Percentiles rank a stretch among this genome's conserved stretches.
phyloP scores from a whole-genome alignment of 1,140 invertebrate genomes.

The Ectropis grisescens region DNA sequence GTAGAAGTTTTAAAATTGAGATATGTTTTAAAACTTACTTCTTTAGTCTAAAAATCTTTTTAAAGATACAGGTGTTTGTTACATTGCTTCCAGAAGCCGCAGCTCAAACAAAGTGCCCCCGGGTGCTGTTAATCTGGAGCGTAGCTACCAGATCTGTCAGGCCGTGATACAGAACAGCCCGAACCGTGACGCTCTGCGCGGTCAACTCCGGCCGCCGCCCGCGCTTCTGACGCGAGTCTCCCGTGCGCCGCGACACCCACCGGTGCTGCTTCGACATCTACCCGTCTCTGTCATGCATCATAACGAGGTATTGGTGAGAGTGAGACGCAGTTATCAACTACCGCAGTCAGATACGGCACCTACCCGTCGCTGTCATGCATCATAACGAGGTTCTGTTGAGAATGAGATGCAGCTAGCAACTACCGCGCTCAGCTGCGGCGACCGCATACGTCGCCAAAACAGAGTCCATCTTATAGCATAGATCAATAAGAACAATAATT shows the following conservation, averaged over 20 bases:
- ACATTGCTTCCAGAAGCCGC: slow-evolving; percentile 60
- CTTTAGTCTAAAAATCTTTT: too few species aligned
- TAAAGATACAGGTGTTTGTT: too few species aligned
- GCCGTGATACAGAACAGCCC: slow-evolving; percentile 94
- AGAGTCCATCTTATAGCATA: too few species aligned
- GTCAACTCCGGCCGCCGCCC: slow-evolving; percentile 86
- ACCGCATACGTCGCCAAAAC: slow-evolving; percentile 10
- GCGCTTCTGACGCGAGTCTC: slow-evolving; percentile 71
- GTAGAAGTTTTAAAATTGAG: too few species aligned
- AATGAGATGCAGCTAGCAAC: slow-evolving; percentile 1
- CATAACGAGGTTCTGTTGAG: slow-evolving; percentile 54
- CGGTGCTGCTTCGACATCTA: slow-evolving; percentile 72
- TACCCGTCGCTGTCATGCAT: slow-evolving; percentile 73
- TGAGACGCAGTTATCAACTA: slow-evolving; percentile 7
- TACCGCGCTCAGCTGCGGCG: slow-evolving; percentile 70
- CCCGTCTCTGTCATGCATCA: slow-evolving; percentile 72
- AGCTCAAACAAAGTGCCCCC: slow-evolving; percentile 80
- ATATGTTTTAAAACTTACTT: too few species aligned
- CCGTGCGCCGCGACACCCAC: slow-evolving; percentile 23
- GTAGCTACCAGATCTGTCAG: slow-evolving; percentile 96
- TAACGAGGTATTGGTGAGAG: slow-evolving; percentile 48
- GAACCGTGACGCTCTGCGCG: slow-evolving; percentile 88
- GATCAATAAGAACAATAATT: too few species aligned
- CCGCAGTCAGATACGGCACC: slow-evolving; percentile 70
- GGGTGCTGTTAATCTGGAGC: slow-evolving; percentile 90